Conservation (phyloP, 2,888 invertebrate species). For the Microdon myrmicae region DNA sequence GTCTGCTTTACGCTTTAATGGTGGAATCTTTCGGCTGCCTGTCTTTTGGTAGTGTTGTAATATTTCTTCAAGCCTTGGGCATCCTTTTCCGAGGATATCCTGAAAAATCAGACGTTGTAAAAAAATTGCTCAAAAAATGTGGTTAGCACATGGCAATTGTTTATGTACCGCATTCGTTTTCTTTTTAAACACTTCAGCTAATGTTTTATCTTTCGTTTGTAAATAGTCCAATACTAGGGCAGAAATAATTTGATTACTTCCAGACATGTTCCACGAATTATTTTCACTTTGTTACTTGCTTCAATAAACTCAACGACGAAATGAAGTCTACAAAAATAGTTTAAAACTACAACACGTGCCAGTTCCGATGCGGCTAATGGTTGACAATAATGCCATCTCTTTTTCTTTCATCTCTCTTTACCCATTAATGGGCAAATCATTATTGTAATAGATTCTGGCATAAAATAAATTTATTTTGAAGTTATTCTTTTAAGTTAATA, state of each 20-base stretch:
- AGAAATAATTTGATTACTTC: constrained; percentile 66
- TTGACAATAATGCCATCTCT: no score
- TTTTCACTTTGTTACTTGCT: constrained; percentile 4
- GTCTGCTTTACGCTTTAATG: constrained; percentile 55
- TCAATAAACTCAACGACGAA: no score
- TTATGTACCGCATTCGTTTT: constrained; percentile 80
- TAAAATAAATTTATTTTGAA: no score
- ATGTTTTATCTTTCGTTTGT: constrained; percentile 71
- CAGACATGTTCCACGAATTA: constrained; percentile 66
- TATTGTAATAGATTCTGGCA: no score
- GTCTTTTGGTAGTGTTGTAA: constrained; percentile 70
- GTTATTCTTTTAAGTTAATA: no score
- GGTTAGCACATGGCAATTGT: constrained; percentile 56
- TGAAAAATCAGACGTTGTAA: constrained; percentile 65
- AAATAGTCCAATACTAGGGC: constrained; percentile 77
- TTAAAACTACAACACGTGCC: constrained; percentile 51
- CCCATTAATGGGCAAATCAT: no score
- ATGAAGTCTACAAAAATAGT: no score
- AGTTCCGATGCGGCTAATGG: constrained; percentile 1
- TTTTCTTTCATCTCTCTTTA: no score
- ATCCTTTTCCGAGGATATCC: constrained; percentile 73
- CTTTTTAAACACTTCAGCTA: constrained; percentile 76
- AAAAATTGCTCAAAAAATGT: constrained; percentile 5
- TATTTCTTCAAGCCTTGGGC: constrained; percentile 74
- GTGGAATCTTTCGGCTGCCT: constrained; percentile 66